Evolutionary conservation across 2,113 vertebrate genomes (phyloP).

Genomic region (Cyphomyrus plagiostoma): DNA sequence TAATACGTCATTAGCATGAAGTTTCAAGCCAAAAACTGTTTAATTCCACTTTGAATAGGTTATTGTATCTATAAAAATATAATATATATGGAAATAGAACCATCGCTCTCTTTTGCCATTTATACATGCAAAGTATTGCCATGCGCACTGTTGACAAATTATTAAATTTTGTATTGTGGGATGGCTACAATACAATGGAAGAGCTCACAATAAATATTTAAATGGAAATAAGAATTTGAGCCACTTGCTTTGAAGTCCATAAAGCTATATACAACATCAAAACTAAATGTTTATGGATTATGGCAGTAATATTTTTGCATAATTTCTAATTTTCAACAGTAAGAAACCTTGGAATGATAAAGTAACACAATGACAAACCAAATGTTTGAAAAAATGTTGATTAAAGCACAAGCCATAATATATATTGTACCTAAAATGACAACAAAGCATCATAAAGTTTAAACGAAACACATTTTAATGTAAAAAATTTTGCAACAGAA

Average conservation of each 20-base stretch:
- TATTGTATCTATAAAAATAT: background rate
- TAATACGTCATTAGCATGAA: slow-evolving; percentile 7
- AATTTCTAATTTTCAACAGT: background rate
- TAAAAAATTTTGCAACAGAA: background rate
- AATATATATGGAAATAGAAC: slow-evolving; percentile 2
- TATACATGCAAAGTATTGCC: background rate
- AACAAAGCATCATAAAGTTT: background rate
- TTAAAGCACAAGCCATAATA: background rate
- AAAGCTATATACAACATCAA: background rate
- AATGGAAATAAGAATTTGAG: background rate
- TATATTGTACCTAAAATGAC: background rate
- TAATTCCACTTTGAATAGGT: background rate
- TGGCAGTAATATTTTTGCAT: background rate
- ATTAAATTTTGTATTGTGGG: slow-evolving; percentile 1
- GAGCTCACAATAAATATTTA: background rate
- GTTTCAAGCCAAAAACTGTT: background rate
- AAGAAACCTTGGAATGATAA: background rate
- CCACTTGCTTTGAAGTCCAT: background rate
- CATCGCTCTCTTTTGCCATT: background rate
- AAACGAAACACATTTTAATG: background rate
- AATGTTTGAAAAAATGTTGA: background rate
- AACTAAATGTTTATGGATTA: background rate
- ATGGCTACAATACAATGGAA: background rate
- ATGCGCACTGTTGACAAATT: background rate
- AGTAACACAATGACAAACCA: background rate